Base-by-base conservation (phyloP, 2,797 vertebrate species). In the Ispidina picta region DNA sequence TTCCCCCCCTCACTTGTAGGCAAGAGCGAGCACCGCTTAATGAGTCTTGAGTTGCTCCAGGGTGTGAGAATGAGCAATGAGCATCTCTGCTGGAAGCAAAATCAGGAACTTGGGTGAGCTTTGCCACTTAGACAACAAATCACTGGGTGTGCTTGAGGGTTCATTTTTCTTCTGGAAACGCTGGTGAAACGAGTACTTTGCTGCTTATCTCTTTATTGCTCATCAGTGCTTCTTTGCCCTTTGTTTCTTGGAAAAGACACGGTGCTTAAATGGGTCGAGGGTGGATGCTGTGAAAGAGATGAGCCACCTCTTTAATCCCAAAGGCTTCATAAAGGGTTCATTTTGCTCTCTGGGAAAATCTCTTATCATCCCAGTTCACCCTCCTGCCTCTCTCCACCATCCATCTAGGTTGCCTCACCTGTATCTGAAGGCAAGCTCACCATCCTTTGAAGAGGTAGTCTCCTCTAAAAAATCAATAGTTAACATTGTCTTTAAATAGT, bases 401-500 rank as follows among this genome's bases (percentile, higher is more conserved):
- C 91, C 79, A 23, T 77, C 88, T 39, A 62, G 64, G 73, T 60
- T 83, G 70, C 86, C 71, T 76, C 2, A 7, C 55, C 80, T 80
- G 49, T 63, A 83, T 73, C 89, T 52, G 62, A 62, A 93, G 85
- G 83, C 91, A 82, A 44, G 90, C 94, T 91, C 76, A 68, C 93
- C 89, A 92, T 71, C 84, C 82, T 96, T 95, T 93, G 93, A 96
- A 95, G 92, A 94, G 94, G 90, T 83, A 96, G 94, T 83, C 86
- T 94, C 79, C 86, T 80, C 93, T 90, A 71, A 94, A 96, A 96
- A 96, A 96, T 96, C 95, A 94, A 96, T 96, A 94, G 92, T 94
- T 95, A 96, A 93, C 94, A 92, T 95, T 94, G 94, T 94, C 94
- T 94, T 95, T 96, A 96, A 96, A 96, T 94, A 94, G 94, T 90